Percentiles rank a stretch among this genome's conserved stretches.
These are phyloP conservation scores for Colletes gigas DNA, from an alignment of 1,140 invertebrate genomes.

Conservation along the genomic window DNA sequence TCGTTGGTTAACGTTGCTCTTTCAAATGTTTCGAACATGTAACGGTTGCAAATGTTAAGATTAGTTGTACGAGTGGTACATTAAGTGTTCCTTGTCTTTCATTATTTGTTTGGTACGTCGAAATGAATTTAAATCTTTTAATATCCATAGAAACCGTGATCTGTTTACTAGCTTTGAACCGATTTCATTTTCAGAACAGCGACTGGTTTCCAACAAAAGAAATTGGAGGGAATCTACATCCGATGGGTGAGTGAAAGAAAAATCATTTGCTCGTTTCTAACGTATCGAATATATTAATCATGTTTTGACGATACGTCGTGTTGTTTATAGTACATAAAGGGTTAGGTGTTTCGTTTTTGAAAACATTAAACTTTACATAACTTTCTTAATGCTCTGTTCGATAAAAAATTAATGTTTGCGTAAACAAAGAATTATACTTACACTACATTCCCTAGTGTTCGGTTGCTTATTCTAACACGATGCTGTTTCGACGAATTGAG, in stretches of 20 bases:
- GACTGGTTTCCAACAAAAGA: not conserved
- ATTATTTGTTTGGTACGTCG: no score
- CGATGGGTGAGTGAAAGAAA: not conserved
- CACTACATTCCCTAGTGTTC: not conserved
- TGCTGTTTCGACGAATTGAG: not conserved
- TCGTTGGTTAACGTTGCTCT: not conserved
- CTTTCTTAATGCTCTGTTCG: not conserved
- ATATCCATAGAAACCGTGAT: not conserved
- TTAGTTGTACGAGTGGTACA: not conserved
- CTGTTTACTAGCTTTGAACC: not conserved
- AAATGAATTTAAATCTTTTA: not conserved
- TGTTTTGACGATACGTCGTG: constrained; percentile 39
- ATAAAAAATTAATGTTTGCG: constrained; percentile 7
- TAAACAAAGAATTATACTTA: constrained; percentile 25
- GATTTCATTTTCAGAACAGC: not conserved
- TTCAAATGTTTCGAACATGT: not conserved
- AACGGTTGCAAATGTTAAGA: not conserved
- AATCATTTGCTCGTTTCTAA: not conserved
- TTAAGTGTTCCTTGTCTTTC: not conserved
- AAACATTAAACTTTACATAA: constrained; percentile 18
- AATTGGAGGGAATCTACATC: not conserved
- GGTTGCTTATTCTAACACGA: not conserved
- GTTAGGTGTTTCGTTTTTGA: constrained; percentile 17
- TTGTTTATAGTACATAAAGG: constrained; percentile 34
- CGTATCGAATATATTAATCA: constrained; percentile 44